These are phyloP conservation scores for Lathamus discolor DNA, from an alignment of 2,113 vertebrate species.

Conservation along the genomic window DNA sequence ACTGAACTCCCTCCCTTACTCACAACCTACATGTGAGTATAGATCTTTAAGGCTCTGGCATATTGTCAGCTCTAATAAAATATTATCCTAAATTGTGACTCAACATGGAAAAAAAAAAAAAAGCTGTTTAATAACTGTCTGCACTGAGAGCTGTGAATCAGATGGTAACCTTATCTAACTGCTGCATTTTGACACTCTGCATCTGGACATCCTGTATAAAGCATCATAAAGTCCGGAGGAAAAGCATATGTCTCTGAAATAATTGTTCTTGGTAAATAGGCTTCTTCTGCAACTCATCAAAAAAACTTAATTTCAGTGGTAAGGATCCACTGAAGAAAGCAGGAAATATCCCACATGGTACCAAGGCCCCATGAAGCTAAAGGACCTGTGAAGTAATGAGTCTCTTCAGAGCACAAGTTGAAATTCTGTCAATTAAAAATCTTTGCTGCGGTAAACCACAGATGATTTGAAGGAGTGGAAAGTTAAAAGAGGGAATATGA, in stretches of 20 bases:
- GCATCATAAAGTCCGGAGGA: background rate
- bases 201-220: background rate
- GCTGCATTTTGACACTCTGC: background rate
- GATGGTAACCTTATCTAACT: background rate
- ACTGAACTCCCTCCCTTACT: background rate
- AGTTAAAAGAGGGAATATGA: background rate
- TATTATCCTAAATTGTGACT: background rate
- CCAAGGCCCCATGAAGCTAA: constrained; percentile 3
- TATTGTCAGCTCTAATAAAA: background rate
- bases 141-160: background rate
- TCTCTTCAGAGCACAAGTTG: constrained; percentile 27
- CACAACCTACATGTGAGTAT: background rate
- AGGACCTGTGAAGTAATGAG: constrained; percentile 44
- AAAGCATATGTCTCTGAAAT: background rate
- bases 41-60: background rate
- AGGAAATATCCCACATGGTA: background rate
- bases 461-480: constrained; percentile 41
- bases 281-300: background rate
- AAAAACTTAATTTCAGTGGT: constrained; percentile 13
- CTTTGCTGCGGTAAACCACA: constrained; percentile 33
- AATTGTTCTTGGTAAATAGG: background rate
- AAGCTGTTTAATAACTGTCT: background rate
- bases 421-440: constrained; percentile 47
- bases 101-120: background rate
- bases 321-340: constrained; percentile 22